Evolutionary conservation across 2,113 vertebrate species (phyloP).

Genomic region (Oreochromis aureus): DNA sequence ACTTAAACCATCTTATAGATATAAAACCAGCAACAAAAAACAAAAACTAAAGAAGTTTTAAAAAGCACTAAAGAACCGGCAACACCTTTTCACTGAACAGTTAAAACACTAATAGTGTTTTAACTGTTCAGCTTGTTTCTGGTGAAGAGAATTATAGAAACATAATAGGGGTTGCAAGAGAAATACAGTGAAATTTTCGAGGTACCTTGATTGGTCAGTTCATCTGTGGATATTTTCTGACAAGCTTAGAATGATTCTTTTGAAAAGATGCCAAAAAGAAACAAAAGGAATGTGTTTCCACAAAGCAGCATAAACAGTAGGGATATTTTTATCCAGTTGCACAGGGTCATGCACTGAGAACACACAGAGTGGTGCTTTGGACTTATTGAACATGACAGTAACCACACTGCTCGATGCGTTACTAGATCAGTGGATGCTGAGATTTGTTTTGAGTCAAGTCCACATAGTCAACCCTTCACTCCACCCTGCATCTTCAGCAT

Average conservation of each 20-base stretch:
- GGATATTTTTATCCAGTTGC: neutral
- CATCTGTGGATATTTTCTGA: neutral
- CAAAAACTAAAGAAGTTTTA: rapidly evolving
- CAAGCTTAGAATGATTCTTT: neutral
- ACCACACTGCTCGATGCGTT: neutral
- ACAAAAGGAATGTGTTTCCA: neutral
- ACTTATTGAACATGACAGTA: neutral
- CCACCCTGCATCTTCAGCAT: constrained; percentile 6
- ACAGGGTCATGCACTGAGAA: neutral
- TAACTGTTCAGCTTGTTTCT: neutral
- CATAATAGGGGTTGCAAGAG: neutral
- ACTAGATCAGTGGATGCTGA: neutral
- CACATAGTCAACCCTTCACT: constrained; percentile 15
- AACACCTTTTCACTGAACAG: neutral
- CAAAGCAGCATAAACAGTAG: neutral
- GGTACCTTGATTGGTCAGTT: neutral
- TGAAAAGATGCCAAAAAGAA: neutral
- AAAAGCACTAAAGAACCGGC: rapidly evolving
- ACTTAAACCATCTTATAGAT: neutral
- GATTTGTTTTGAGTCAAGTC: constrained; percentile 3
- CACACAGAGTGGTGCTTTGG: neutral
- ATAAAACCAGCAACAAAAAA: rapidly evolving
- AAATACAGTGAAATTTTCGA: neutral
- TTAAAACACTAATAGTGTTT: neutral
- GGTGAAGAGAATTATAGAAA: neutral